Conservation (phyloP, 2,888 invertebrate species). For the Polyploca ridens region DNA sequence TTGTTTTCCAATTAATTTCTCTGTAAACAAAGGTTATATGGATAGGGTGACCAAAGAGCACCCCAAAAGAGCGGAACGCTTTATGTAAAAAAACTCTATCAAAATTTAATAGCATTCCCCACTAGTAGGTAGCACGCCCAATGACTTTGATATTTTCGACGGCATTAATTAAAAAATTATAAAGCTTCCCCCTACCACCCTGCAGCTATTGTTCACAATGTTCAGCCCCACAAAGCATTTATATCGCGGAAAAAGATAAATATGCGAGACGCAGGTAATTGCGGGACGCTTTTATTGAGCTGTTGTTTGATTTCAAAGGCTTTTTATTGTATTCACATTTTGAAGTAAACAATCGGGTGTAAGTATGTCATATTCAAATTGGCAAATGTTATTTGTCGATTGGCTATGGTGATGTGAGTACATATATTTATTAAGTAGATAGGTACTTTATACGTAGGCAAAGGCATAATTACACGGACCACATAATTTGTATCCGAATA, state of each 20-base stretch:
- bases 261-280: slow-evolving; percentile 79
- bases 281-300: slow-evolving; percentile 75
- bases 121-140: slow-evolving; percentile 66
- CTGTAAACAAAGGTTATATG: slow-evolving; percentile 14
- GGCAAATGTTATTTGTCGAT: slow-evolving; percentile 17
- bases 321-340: slow-evolving; percentile 63
- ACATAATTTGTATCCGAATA: not conserved
- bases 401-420: not conserved
- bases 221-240: slow-evolving; percentile 69
- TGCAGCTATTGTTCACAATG: slow-evolving; percentile 60
- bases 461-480: too few relatives aligned
- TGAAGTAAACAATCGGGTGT: slow-evolving; percentile 35
- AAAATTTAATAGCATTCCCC: slow-evolving; percentile 72
- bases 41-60: slow-evolving; percentile 20
- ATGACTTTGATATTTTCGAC: slow-evolving; percentile 84
- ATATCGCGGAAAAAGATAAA: slow-evolving; percentile 80
- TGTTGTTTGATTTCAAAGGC: slow-evolving; percentile 79
- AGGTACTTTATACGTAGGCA: too few relatives aligned
- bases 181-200: slow-evolving; percentile 71
- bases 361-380: slow-evolving; percentile 18
- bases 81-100: slow-evolving; percentile 67
- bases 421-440: too few relatives aligned
- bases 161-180: slow-evolving; percentile 84
- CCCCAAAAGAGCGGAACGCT: slow-evolving; percentile 58
- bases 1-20: slow-evolving; percentile 12